Base-by-base conservation (phyloP, 2,888 invertebrate species). In the Cotesia congregata region DNA sequence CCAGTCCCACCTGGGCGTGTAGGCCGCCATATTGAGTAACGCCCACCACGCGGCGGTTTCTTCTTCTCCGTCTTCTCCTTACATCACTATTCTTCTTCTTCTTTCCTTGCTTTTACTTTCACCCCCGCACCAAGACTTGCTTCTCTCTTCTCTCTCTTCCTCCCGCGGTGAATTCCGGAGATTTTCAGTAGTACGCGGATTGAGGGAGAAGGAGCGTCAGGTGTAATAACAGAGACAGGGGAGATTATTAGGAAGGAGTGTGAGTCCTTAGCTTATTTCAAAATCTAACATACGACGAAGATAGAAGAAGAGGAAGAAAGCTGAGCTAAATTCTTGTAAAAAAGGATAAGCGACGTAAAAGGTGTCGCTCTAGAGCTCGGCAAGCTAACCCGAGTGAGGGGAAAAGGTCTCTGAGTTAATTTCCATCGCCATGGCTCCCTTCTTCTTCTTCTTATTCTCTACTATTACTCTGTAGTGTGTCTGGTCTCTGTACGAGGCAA, bases 21-120 rank as follows among this genome's bases (percentile, higher is more conserved):
- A 83, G 77, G 83, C 84, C 86, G 88, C 88, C 88, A 88, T 88
- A 85, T 88, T 88, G 50, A 86, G 88, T 86, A 84, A 86, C 88
- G 87, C 88, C 88, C 85, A 86, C 86, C 81, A 82, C 83, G 75
- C 83, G 83, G 83, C 82, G 82, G 4, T 12, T 50, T 50, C 50
- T 50, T 50, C 50, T 20, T 15, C 20, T 64, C 17, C 12, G 7
- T 64, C 20, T 64, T 64, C 64, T 64, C 30, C 30, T 20, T 20
- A 64, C 7, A 7, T 64, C 15, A 15, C 15, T 64, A 15, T 64
- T 17, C 4, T 20, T 17, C 15, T 15, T 20, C 17, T 64, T 64
- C 20, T 64, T 20, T 9, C 7, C 4, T 15, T 64, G n/a, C 17
- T 64, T 64, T 15, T 50, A 7, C 50, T 50, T 50, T 50, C 9